Evolutionary conservation across 2,113 vertebrate genomes (phyloP), one percentile per base, ranked within the genome.

Genomic region (Antechinus flavipes): DNA sequence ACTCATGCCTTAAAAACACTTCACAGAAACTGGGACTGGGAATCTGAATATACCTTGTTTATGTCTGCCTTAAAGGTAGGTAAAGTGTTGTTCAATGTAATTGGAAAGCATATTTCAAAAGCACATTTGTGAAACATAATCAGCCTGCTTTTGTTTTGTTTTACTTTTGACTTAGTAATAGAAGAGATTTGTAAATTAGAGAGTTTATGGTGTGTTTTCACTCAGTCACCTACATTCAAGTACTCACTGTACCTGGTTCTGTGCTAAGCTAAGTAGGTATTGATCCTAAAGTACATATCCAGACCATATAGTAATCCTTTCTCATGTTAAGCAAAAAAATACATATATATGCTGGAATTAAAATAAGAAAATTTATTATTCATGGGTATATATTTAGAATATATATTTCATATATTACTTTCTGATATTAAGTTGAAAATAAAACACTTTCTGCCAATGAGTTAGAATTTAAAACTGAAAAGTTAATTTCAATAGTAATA

Each of bases 11-110:
- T 99, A 96, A 99, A 99, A 99, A 99, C 99, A 0, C 99, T 99
- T 92, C 99, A 99, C 97, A 99, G 99, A 97, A 99, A 99, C 96
- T 99, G 99, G 99, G 99, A 99, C 94, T 99, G 99, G 99, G 99
- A 99, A 94, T 99, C 99, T 0, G 99, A 99, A 97, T 99, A 99
- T 97, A 99, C 99, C 0, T 98, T 99, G 91, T 99, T 99, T 98
- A 99, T 99, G 96, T 99, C 99, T 19, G 99, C 99, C 95, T 99
- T 99, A 35, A 99, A 99, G 99, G 99, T 99, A 99, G 99, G 99
- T 99, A 99, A 89, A 96, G 93, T 98, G 94, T 98, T 94, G 93
- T 95, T 98, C 68, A 95, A 95, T 97, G 50, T 95, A 30, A 91
- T 54, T 90, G 19, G 47, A 97, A 94, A 53, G 23, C 96, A 30